A percentile compares a stretch with the other conserved stretches of the same genome.
Evolutionary conservation across 2,888 invertebrate genomes (phyloP).

Genomic region (Galeopsomyia nigrocyanea): DNA sequence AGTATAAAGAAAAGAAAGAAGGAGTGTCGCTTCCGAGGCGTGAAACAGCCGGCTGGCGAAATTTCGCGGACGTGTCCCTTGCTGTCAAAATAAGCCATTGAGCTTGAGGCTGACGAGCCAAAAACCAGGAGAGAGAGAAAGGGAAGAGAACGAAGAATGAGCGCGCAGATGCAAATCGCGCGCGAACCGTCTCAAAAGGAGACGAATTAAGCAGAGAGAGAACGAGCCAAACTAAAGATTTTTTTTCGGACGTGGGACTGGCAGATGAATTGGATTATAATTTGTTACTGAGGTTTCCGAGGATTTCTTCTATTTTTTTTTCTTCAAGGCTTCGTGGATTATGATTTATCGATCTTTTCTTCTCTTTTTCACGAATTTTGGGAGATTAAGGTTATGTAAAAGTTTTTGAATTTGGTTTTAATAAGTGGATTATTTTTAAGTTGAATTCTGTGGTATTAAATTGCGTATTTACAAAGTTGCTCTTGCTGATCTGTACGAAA

Average conservation of each 20-base stretch:
- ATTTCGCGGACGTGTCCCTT: conserved; percentile 65
- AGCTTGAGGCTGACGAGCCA: conserved; percentile 36
- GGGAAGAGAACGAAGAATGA: conserved; percentile 32
- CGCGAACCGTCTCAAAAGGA: conserved; percentile 38
- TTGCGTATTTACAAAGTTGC: too few species aligned
- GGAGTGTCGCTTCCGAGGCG: conserved; percentile 52
- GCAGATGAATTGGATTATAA: conserved; percentile 37
- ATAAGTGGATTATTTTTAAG: too few species aligned
- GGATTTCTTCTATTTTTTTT: too few species aligned
- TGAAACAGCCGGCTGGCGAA: conserved; percentile 62
- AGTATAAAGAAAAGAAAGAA: neutral
- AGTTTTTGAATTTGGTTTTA: too few species aligned
- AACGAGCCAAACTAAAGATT: conserved; percentile 16
- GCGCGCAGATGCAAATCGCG: conserved; percentile 44
- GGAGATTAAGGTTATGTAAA: too few species aligned
- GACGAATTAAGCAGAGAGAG: conserved; percentile 32
- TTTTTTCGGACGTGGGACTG: conserved; percentile 49
- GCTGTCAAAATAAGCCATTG: conserved; percentile 67
- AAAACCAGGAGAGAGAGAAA: conserved; percentile 27
- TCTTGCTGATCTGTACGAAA: too few species aligned
- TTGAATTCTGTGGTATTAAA: too few species aligned
- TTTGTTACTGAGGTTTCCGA: conserved; percentile 1
- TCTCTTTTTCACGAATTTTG: too few species aligned
- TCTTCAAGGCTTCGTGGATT: too few species aligned
- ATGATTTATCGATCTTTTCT: too few species aligned